phyloP scores from a whole-genome alignment of 92 coral and sea anemone species.

The Epizoanthus rinbou region DNA sequence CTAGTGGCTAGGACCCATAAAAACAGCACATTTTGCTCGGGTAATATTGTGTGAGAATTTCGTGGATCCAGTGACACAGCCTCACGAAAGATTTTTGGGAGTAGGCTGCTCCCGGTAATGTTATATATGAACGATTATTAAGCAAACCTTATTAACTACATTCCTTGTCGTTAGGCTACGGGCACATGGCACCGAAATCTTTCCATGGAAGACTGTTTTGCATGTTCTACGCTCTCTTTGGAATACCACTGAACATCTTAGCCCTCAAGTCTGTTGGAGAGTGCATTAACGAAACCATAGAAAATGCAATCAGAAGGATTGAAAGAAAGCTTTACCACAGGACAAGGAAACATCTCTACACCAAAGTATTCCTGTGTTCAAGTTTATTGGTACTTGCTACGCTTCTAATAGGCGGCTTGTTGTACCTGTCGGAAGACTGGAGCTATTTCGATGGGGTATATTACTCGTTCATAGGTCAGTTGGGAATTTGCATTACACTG shows the following conservation, averaged over 20 bases:
- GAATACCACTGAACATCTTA: conserved; percentile 37
- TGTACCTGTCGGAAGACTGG: conserved; percentile 40
- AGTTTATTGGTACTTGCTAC: conserved; percentile 14
- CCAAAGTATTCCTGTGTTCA: conserved; percentile 27
- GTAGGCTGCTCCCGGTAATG: too few relatives aligned
- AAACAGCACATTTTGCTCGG: too few relatives aligned
- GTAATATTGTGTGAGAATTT: too few relatives aligned
- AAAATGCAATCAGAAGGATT: conserved; percentile 5
- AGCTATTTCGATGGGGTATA: conserved; percentile 31
- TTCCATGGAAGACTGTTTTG: conserved; percentile 31
- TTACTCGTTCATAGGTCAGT: conserved; percentile 41
- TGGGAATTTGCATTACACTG: background rate
- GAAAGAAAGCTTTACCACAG: conserved; percentile 22
- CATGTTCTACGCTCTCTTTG: conserved; percentile 34
- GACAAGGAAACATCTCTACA: conserved; percentile 28
- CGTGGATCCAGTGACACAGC: too few relatives aligned
- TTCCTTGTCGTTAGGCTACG: conserved; percentile 10
- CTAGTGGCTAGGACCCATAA: too few relatives aligned
- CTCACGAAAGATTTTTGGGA: too few relatives aligned
- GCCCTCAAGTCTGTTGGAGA: conserved; percentile 43
- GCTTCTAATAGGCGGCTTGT: conserved; percentile 25
- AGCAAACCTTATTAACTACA: too few relatives aligned
- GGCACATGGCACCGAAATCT: conserved; percentile 39
- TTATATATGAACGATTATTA: too few relatives aligned
- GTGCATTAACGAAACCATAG: conserved; percentile 24